A percentile compares a stretch with the other conserved stretches of the same genome.
Conservation (phyloP, 1,140 invertebrate species). For the Nautilus pompilius region DNA sequence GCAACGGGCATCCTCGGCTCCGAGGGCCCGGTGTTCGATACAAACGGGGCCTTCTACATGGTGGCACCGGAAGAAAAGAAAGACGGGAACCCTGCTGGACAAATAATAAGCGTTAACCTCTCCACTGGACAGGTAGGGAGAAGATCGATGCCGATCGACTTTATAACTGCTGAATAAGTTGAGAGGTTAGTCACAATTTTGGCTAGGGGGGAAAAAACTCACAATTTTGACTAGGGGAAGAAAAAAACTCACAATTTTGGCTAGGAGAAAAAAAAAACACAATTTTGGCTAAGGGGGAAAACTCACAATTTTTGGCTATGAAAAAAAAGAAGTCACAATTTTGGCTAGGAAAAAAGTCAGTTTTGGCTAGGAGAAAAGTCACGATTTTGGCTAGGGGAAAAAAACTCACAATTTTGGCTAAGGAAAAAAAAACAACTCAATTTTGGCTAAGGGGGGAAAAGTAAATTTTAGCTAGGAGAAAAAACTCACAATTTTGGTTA, state of each 20-base stretch:
- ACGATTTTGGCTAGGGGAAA: background rate
- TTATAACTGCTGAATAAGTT: too few species aligned
- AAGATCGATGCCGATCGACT: too few species aligned
- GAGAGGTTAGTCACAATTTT: too few species aligned
- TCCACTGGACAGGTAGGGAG: conserved; percentile 20
- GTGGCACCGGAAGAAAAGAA: conserved; percentile 39
- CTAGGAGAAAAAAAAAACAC: background rate
- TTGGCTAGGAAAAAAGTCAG: background rate
- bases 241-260: too few species aligned
- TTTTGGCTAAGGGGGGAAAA: too few species aligned
- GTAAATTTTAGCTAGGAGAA: background rate
- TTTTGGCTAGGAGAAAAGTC: background rate
- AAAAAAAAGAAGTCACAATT: background rate
- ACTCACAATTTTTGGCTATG: background rate
- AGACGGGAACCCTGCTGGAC: conserved; percentile 26
- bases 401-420: background rate
- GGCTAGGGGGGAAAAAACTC: too few species aligned
- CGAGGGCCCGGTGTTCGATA: conserved; percentile 46
- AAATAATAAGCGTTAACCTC: conserved; percentile 35
- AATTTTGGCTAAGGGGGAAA: background rate
- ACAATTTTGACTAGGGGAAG: too few species aligned
- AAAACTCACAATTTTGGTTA: background rate
- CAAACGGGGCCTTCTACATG: conserved; percentile 37
- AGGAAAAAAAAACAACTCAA: conserved; percentile 1
- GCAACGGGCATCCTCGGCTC: conserved; percentile 26